Evolutionary conservation across 53 echinoderm and acorn worm species (phyloP).

Genomic region (Patiria pectinifera): DNA sequence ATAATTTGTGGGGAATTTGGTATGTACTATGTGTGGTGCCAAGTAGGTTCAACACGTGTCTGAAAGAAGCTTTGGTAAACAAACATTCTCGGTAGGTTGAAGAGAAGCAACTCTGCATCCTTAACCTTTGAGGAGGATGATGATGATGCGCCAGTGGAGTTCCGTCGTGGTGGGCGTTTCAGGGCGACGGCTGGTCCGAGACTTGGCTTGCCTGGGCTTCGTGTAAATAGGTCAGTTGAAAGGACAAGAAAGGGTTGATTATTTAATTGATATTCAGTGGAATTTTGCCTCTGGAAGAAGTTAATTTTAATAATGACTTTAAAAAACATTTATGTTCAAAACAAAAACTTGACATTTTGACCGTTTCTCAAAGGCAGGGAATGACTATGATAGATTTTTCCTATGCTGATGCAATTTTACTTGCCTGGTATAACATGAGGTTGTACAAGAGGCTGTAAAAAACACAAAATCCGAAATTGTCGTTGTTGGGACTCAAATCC

Average conservation of each 20-base stretch:
- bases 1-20: too few species aligned
- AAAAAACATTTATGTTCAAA: too few species aligned
- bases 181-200: constrained; percentile 93
- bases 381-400: too few species aligned
- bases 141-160: constrained; percentile 79
- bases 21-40: too few species aligned
- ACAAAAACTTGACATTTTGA: too few species aligned
- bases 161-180: constrained; percentile 84
- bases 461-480: too few species aligned
- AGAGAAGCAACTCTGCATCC: constrained; percentile 87
- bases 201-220: constrained; percentile 89
- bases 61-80: background rate
- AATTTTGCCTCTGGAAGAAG: background rate
- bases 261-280: background rate
- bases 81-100: constrained; percentile 64
- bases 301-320: background rate
- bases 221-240: constrained; percentile 73
- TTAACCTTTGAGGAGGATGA: constrained; percentile 85
- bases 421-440: too few species aligned
- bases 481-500: too few species aligned
- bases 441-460: too few species aligned
- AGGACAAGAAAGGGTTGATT: background rate
- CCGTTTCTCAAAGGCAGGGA: too few species aligned
- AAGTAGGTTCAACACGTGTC: background rate
- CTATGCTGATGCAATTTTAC: too few species aligned